Base-by-base conservation (phyloP, 2,888 invertebrate species). In the Pterostichus niger region DNA sequence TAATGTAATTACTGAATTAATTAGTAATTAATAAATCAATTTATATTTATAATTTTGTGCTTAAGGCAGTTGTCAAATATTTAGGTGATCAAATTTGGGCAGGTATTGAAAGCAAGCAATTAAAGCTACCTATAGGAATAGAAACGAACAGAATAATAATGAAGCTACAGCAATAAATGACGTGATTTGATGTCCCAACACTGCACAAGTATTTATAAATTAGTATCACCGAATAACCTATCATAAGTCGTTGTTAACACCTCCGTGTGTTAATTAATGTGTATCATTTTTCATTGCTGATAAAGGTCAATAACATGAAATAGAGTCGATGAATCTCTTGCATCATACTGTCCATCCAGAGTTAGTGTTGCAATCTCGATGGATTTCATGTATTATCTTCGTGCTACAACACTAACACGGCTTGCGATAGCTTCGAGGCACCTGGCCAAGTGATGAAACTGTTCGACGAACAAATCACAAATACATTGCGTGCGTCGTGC, bases 11-110 rank as follows among this genome's bases (percentile, higher is more conserved):
- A 64, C 13, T 64, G 64, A 64, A 64, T 64, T 64, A 64, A 64
- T 64, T 35, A 35, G 64, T 64, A 33, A 64, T 64, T 64, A 64
- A 64, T 33, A 13, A 4, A 35, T 35, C 33, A 64, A 64, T 64
- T 35, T 64, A 59, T 64, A 64, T n/a, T 35, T 31, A 13, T 64
- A 5, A 7, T 64, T 35, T 33, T 31, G 31, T 11, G 64, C 64
- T 64, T 35, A 13, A 64, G 35, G 64, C 64, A 35, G n/a, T 35
- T 64, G 61, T 61, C 61, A 33, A 35, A 61, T 64, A 64, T 64
- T 49, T 64, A 6, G 64, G 64, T 64, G 35, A 31, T 64, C 64
- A 64, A 64, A 64, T 35, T 64, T 33, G 13, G 35, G 13, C 64
- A 35, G 10, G n/a, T 1, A 35, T 64, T 64, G 33, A 64, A 64